phyloP scores from a whole-genome alignment of 2,797 vertebrate species.

The Falco concolor region DNA sequence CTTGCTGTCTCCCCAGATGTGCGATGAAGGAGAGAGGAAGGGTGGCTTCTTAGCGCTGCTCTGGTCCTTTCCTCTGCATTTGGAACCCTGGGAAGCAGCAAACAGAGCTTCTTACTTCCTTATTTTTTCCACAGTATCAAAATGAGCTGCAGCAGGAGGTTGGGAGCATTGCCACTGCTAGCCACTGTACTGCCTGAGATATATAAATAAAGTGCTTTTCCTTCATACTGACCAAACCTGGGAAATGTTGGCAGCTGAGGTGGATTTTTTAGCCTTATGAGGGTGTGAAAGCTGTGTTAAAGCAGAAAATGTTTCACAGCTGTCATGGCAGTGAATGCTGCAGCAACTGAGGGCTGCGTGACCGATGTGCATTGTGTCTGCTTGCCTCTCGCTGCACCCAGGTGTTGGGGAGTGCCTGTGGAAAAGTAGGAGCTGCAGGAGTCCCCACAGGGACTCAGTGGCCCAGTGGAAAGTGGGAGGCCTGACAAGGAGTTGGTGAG shows the following conservation, averaged over 20 bases:
- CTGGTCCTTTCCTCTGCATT: neutral
- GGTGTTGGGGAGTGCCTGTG: neutral
- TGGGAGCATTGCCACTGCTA: fast-evolving
- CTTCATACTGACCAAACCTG: neutral
- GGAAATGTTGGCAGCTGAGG: neutral
- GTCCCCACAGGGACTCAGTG: neutral
- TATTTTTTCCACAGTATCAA: neutral
- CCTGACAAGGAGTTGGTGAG: neutral
- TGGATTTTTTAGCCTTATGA: neutral
- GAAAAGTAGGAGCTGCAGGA: neutral
- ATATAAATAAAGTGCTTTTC: neutral
- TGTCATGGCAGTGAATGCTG: fast-evolving
- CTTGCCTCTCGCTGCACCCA: fast-evolving
- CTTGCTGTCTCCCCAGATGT: neutral
- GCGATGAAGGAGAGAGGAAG: neutral
- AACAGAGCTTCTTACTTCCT: neutral
- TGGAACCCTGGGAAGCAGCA: neutral
- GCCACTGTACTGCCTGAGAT: fast-evolving
- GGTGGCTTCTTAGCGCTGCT: neutral
- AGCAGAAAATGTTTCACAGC: neutral
- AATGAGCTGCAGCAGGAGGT: neutral
- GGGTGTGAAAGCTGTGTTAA: neutral
- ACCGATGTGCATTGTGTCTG: fast-evolving
- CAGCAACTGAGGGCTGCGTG: neutral
- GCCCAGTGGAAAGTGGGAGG: neutral